These are phyloP conservation scores for Himalopsyche anomala DNA, from an alignment of 2,888 invertebrate species.

Conservation along the genomic window DNA sequence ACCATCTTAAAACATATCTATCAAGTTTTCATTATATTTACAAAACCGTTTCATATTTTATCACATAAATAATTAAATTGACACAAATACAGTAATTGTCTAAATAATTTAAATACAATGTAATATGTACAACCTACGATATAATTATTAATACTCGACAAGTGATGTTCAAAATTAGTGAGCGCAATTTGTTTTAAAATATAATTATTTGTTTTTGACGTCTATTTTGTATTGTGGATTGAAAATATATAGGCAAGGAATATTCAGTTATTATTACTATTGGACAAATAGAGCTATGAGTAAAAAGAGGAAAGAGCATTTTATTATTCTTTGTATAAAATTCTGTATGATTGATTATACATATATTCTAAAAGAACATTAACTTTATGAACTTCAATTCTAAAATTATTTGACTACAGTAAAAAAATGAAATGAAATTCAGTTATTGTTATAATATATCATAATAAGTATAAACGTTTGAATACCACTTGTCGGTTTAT, in stretches of 20 bases:
- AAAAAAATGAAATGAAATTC: no score
- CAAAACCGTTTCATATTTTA: slow-evolving; percentile 44
- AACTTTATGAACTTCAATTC: no score
- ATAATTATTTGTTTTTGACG: no score
- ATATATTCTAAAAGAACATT: no score
- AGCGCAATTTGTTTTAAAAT: no score
- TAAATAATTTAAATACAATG: slow-evolving; percentile 4
- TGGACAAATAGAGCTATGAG: no score
- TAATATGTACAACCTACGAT: slow-evolving; percentile 21
- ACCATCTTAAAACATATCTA: slow-evolving; percentile 53
- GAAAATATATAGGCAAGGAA: background rate
- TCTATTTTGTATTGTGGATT: background rate
- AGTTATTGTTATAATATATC: no score
- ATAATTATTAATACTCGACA: background rate
- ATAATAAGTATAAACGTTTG: background rate
- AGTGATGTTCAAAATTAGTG: background rate
- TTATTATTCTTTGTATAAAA: no score
- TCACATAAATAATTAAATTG: slow-evolving; percentile 58
- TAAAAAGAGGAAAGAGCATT: no score
- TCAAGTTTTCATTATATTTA: slow-evolving; percentile 32
- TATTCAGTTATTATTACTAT: background rate
- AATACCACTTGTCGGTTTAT: background rate
- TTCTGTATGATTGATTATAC: no score
- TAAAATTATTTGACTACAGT: no score
- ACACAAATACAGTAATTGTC: slow-evolving; percentile 44